phyloP scores from a whole-genome alignment of 2,888 invertebrate genomes.

The Tetheella fluctuosa region DNA sequence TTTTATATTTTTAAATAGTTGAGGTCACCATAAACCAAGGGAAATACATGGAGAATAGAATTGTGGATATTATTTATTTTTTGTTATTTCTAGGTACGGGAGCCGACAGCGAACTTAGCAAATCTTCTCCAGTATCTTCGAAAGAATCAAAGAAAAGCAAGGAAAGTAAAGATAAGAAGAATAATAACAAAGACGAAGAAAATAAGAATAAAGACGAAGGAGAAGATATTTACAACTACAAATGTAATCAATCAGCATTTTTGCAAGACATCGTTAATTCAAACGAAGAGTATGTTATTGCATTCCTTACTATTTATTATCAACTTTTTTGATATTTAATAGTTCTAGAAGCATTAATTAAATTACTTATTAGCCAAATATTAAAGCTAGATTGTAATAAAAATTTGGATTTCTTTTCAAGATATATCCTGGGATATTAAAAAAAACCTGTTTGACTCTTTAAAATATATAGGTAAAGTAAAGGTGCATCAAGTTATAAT shows the following conservation, averaged over 20 bases:
- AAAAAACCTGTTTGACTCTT: too few species aligned
- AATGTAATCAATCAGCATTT: constrained; percentile 88
- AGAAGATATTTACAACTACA: constrained; percentile 86
- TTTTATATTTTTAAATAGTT: not conserved
- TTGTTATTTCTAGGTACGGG: constrained; percentile 78
- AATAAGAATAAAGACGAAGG: constrained; percentile 85
- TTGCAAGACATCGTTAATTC: constrained; percentile 88
- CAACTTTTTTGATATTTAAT: too few species aligned
- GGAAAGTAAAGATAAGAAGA: constrained; percentile 87
- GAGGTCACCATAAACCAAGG: too few species aligned
- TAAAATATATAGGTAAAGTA: too few species aligned
- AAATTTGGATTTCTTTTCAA: too few species aligned
- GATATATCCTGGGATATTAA: too few species aligned
- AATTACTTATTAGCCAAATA: too few species aligned
- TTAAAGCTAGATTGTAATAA: too few species aligned
- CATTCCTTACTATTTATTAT: not conserved
- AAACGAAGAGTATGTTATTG: constrained; percentile 86
- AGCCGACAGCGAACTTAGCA: constrained; percentile 91
- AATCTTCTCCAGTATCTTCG: constrained; percentile 90
- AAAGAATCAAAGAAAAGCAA: constrained; percentile 92
- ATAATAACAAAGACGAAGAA: constrained; percentile 70
- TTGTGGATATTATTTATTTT: too few species aligned
- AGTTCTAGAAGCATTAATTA: too few species aligned
- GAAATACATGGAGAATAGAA: too few species aligned
- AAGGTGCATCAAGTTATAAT: not conserved